Base-by-base conservation (phyloP, 2,113 vertebrate species). In the Labrus mixtus region DNA sequence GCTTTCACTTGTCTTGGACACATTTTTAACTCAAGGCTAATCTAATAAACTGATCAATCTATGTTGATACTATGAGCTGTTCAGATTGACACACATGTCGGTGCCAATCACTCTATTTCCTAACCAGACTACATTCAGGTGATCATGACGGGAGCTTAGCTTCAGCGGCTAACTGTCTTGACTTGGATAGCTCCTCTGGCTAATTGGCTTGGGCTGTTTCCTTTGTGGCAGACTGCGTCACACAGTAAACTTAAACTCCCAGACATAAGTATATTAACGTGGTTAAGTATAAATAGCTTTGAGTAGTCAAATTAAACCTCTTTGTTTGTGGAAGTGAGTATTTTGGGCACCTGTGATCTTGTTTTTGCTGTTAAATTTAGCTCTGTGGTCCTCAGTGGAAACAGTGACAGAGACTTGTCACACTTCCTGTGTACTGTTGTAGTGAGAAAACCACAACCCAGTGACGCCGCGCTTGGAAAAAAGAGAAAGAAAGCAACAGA, bases 371-470 rank as follows among this genome's bases (percentile, higher is more conserved):
- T 92, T 94, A 94, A 93, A 92, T 94, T 94, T 94, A 94, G 90
- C 83, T 79, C 54, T 90, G 91, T 84, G 94, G 93, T 88, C 73
- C 88, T 87, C 82, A 76, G 90, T 94, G 94, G 95, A 95, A 95
- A 95, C 90, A 94, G 92, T 95, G 94, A 95, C 93, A 91, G 76
- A 88, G 92, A 91, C 90, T 89, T 93, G 91, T 95, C 91, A 92
- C 89, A 85, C 91, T 95, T 95, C 94, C 94, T 95, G 93, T 93
- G 83, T 84, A 68, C 75, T 50, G 64, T 79, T 85, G 84, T 80
- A 86, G 92, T 92, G 87, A 91, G 89, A 92, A 93, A 94, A 90
- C 93, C 92, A 83, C 94, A 89, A 68, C 77, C 83, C 83, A 54
- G 93, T 95, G 95, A 95, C 92, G 93, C 81, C 79, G 81, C 80